A percentile compares a stretch with the other conserved stretches of the same genome.
These are phyloP conservation scores for Lepidochitona cinerea DNA, from an alignment of 2,888 invertebrate genomes.

Conservation along the genomic window DNA sequence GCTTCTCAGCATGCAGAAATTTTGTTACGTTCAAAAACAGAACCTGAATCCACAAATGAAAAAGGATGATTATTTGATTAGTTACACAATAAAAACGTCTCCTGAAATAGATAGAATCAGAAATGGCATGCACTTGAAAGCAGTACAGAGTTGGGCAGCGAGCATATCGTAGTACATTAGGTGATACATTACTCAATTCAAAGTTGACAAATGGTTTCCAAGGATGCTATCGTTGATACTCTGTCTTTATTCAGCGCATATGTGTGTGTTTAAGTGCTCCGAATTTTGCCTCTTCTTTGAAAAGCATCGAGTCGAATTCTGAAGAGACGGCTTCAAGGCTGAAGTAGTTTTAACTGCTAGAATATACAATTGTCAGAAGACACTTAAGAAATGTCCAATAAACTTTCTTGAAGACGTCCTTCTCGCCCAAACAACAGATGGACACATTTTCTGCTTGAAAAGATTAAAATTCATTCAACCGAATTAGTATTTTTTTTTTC, in stretches of 20 bases:
- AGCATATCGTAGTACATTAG: background rate
- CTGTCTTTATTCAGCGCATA: background rate
- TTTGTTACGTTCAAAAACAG: too few species aligned
- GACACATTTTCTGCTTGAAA: background rate
- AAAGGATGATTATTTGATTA: slow-evolving; percentile 1
- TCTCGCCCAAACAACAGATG: background rate
- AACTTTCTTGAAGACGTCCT: background rate
- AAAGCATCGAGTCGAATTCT: too few species aligned
- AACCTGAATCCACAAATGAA: background rate
- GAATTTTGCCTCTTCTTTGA: too few species aligned
- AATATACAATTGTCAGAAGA: too few species aligned
- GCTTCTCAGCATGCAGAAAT: too few species aligned
- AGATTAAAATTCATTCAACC: background rate
- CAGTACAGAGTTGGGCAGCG: too few species aligned
- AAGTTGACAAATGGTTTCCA: background rate
- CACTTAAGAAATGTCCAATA: too few species aligned
- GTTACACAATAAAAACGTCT: too few species aligned
- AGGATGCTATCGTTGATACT: background rate
- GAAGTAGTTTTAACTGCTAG: too few species aligned
- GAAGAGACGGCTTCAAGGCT: too few species aligned
- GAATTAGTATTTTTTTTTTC: slow-evolving; percentile 4
- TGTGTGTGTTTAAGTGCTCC: background rate
- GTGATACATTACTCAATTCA: background rate
- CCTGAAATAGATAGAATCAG: background rate
- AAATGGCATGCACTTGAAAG: too few species aligned